phyloP scores from a whole-genome alignment of 2,797 vertebrate species.

The Tauraco hartlaubi region DNA sequence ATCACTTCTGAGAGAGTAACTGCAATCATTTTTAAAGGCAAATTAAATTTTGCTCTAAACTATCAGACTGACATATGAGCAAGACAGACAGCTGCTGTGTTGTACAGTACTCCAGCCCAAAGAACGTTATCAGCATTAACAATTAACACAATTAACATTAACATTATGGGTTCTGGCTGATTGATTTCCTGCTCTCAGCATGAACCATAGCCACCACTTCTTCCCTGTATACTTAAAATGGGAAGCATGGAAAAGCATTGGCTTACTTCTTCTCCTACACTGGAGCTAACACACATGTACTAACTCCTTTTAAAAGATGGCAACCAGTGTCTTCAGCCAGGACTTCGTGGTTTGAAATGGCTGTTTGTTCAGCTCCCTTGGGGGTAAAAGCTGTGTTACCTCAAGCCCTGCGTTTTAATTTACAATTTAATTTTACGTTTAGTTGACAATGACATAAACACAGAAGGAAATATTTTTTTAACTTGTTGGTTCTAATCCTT shows the following conservation, averaged over 20 bases:
- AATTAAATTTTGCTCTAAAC: not conserved
- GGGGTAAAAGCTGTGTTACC: not conserved
- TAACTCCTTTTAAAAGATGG: not conserved
- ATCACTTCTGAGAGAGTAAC: not conserved
- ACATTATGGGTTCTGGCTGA: not conserved
- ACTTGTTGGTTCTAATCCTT: not conserved
- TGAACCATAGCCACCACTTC: not conserved
- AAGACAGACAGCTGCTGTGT: not conserved
- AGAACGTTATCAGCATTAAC: not conserved
- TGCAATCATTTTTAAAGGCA: not conserved
- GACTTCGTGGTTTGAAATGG: not conserved
- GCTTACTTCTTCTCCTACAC: not conserved
- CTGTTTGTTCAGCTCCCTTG: not conserved
- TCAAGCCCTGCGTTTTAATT: not conserved
- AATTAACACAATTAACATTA: too few species aligned
- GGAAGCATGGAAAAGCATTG: not conserved
- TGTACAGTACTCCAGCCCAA: not conserved
- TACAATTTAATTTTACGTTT: not conserved
- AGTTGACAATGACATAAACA: not conserved
- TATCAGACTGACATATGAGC: not conserved
- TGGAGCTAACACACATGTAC: not conserved
- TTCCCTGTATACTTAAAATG: not conserved
- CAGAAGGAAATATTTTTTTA: not conserved
- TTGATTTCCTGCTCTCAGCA: not conserved
- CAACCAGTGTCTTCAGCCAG: not conserved